These are phyloP conservation scores for Andrena dorsata DNA, from an alignment of 2,888 invertebrate genomes.

Conservation along the genomic window DNA sequence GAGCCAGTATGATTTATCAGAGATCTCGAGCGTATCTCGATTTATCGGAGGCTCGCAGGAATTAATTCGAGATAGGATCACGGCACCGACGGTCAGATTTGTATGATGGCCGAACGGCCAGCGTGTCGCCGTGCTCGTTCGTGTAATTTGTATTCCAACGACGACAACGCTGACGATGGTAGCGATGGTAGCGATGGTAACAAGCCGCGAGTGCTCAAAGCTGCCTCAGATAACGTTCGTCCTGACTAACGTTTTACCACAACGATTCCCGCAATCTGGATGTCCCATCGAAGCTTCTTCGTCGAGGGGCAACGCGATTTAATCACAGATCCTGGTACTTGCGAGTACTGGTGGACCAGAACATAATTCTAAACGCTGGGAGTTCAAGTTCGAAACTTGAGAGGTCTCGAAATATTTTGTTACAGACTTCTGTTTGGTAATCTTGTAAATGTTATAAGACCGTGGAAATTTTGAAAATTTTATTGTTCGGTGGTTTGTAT, in stretches of 20 bases:
- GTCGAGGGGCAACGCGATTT: conserved; percentile 4
- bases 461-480: too few species aligned
- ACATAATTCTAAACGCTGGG: too few species aligned
- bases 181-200: conserved; percentile 52
- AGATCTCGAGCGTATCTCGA: conserved; percentile 52
- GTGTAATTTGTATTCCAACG: conserved; percentile 63
- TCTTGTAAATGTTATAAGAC: too few species aligned
- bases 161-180: conserved; percentile 42
- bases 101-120: conserved; percentile 60
- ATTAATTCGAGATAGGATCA: conserved; percentile 71
- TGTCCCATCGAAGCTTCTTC: conserved; percentile 35
- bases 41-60: conserved; percentile 63
- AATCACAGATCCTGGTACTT: conserved; percentile 22
- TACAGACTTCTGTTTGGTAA: too few species aligned
- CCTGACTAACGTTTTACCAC: conserved; percentile 39
- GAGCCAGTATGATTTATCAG: conserved; percentile 55
- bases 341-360: not conserved
- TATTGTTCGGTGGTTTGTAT: too few species aligned
- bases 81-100: conserved; percentile 70
- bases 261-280: conserved; percentile 51
- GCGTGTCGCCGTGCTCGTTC: conserved; percentile 46
- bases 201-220: conserved; percentile 40
- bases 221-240: conserved; percentile 56
- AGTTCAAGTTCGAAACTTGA: too few species aligned
- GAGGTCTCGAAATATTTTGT: too few species aligned